Evolutionary conservation across 2,113 vertebrate genomes (phyloP).

Genomic region (Oncorhynchus clarkii): DNA sequence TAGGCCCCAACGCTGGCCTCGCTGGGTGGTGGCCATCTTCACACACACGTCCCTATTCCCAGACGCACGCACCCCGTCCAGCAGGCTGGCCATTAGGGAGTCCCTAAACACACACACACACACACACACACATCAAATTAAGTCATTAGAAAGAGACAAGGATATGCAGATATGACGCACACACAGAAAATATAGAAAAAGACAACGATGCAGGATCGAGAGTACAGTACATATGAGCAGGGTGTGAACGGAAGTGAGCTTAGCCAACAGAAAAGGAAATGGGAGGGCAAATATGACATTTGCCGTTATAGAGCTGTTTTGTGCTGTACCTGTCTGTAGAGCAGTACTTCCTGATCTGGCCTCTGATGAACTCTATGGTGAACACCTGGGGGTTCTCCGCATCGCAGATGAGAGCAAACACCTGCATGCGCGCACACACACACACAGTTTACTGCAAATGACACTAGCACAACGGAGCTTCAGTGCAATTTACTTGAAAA

Average conservation of each 20-base stretch:
- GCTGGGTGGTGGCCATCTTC: conserved; percentile 91
- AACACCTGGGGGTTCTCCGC: conserved; percentile 95
- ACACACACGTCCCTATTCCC: conserved; percentile 98
- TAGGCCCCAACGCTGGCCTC: conserved; percentile 95
- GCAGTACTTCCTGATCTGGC: conserved; percentile 92
- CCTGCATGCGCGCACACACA: conserved; percentile 62
- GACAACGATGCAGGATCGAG: no score
- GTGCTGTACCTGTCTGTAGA: conserved; percentile 91
- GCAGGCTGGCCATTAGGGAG: conserved; percentile 91
- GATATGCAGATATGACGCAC: no score
- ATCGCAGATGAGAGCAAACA: conserved; percentile 96
- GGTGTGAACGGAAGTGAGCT: no score
- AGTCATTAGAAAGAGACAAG: no score
- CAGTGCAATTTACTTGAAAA: no score
- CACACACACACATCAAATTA: background rate
- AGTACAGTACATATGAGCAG: no score
- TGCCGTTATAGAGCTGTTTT: background rate
- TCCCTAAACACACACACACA: conserved; percentile 74
- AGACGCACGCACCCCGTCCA: conserved; percentile 95
- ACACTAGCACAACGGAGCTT: background rate
- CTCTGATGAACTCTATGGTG: conserved; percentile 95
- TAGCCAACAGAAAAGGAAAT: no score
- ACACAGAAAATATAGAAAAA: no score
- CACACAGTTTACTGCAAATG: background rate
- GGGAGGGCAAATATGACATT: no score